Conservation (phyloP, 2,888 invertebrate species). For the Tetragonisca angustula region DNA sequence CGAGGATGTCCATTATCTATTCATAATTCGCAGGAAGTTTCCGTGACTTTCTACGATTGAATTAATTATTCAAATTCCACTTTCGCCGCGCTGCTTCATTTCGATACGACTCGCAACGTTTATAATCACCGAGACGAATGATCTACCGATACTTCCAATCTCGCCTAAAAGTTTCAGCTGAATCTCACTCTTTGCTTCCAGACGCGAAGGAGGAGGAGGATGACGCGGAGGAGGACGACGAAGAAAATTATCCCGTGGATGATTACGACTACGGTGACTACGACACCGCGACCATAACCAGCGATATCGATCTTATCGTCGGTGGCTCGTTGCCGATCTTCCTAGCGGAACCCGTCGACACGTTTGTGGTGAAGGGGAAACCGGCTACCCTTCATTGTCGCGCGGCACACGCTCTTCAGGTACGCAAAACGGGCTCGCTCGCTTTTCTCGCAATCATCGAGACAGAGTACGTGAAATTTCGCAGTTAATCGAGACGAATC, state of each 20-base stretch:
- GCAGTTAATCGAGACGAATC: neutral
- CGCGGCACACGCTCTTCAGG: slow-evolving; percentile 93
- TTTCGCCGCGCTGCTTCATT: neutral
- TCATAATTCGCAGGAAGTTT: slow-evolving; percentile 10
- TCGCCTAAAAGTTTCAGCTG: neutral
- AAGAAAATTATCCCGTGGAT: slow-evolving; percentile 74
- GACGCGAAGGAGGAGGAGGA: slow-evolving; percentile 72
- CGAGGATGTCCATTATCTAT: slow-evolving; percentile 1
- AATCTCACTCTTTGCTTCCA: slow-evolving; percentile 35
- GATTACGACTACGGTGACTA: slow-evolving; percentile 76
- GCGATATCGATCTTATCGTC: slow-evolving; percentile 80
- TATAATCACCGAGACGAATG: neutral
- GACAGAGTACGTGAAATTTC: neutral
- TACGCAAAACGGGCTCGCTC: slow-evolving; percentile 17
- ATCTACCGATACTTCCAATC: neutral
- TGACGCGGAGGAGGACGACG: slow-evolving; percentile 75
- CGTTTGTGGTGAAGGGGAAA: slow-evolving; percentile 95
- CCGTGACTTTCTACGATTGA: neutral
- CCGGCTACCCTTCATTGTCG: slow-evolving; percentile 94
- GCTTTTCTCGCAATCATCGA: neutral
- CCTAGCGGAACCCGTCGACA: slow-evolving; percentile 92
- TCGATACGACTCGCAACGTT: neutral
- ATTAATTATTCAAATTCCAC: slow-evolving; percentile 20
- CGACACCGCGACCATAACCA: slow-evolving; percentile 74
- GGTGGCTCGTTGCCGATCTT: slow-evolving; percentile 92